Percentiles rank a stretch among this genome's conserved stretches.
Evolutionary conservation across 2,888 invertebrate species (phyloP).

Genomic region (Azorinus chamasolen): DNA sequence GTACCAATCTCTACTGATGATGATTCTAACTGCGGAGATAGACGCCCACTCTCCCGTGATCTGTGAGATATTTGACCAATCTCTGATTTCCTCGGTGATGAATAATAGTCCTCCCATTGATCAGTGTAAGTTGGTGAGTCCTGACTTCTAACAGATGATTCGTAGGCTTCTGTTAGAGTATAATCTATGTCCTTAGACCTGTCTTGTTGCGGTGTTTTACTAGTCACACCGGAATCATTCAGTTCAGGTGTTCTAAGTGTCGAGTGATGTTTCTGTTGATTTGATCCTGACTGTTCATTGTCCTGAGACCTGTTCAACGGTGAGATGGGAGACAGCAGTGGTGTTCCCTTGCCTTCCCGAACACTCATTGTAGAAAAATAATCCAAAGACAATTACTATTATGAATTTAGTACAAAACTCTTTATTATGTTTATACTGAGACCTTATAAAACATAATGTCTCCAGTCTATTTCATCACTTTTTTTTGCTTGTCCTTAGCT

Average conservation of each 20-base stretch:
- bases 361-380: not conserved
- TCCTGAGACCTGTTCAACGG: not conserved
- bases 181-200: not conserved
- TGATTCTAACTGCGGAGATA: slow-evolving; percentile 47
- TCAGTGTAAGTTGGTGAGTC: slow-evolving; percentile 24
- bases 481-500: too few relatives aligned
- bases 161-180: too few relatives aligned
- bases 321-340: not conserved
- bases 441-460: too few relatives aligned
- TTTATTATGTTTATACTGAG: too few relatives aligned
- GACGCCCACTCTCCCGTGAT: slow-evolving; percentile 55
- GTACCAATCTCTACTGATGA: slow-evolving; percentile 46
- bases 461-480: too few relatives aligned
- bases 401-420: too few relatives aligned
- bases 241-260: not conserved
- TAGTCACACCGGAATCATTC: not conserved
- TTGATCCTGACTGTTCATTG: too few relatives aligned
- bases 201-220: not conserved
- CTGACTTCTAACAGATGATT: too few relatives aligned
- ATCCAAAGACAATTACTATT: too few relatives aligned
- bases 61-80: slow-evolving; percentile 34
- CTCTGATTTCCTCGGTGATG: slow-evolving; percentile 32
- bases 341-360: not conserved
- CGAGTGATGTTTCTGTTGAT: not conserved
- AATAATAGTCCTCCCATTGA: slow-evolving; percentile 50